Evolutionary conservation across 2,113 vertebrate species (phyloP).

Genomic region (Upupa epops): DNA sequence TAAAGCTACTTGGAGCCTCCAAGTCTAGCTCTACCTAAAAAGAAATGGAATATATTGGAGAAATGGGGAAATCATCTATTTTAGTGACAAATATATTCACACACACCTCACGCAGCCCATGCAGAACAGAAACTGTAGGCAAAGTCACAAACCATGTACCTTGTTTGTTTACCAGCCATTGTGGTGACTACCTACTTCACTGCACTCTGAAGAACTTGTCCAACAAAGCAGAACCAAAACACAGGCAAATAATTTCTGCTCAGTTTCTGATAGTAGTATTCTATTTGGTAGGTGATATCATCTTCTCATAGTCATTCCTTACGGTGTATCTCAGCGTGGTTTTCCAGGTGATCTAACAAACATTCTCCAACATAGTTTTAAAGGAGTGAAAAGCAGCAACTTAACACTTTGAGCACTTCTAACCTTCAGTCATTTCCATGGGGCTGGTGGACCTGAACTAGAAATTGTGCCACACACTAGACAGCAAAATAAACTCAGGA

Average conservation of each 20-base stretch:
- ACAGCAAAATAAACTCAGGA: background rate
- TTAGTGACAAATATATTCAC: background rate
- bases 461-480: background rate
- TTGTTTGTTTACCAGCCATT: background rate
- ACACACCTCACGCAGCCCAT: background rate
- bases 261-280: background rate
- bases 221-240: background rate
- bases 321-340: background rate
- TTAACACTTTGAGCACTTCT: background rate
- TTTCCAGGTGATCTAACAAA: background rate
- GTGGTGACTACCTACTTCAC: background rate
- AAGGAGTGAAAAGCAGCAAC: background rate
- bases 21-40: conserved; percentile 51
- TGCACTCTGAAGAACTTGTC: background rate
- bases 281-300: background rate
- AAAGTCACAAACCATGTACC: background rate
- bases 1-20: conserved; percentile 38
- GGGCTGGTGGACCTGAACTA: background rate
- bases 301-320: background rate
- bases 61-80: background rate
- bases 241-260: background rate
- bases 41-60: conserved; percentile 16
- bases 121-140: background rate
- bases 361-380: background rate
- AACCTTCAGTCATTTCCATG: background rate